Evolutionary conservation across 2,797 vertebrate species (phyloP), one percentile per base, ranked within the genome.

Genomic region (Poecilia picta): DNA sequence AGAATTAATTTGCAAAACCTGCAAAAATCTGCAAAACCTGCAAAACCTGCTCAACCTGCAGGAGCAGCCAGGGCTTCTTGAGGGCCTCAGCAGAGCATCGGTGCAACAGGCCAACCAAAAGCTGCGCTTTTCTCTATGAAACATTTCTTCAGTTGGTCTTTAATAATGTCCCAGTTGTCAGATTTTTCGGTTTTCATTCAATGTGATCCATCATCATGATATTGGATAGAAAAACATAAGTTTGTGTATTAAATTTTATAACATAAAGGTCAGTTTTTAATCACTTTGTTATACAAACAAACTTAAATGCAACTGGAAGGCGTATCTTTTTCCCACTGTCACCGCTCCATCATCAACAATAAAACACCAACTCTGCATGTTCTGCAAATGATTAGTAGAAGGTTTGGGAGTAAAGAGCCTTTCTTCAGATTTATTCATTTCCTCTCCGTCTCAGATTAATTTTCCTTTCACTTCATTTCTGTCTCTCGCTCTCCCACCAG

Each of bases 401-500:
- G 74, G 46, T 73, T 62, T 81, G 82, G 74, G 73, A 81, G 72
- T 70, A 77, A 31, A 78, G 73, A n/a, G 68, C n/a, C 16, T 84
- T 39, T 75, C 85, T 80, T 87, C 74, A 79, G 72, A 84, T 89
- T 82, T 85, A 80, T 74, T 64, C 15, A 59, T 80, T 84, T 86
- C 85, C 66, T 81, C 74, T 86, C 72, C 73, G 76, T 85, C 85
- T 87, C 71, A 62, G 80, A 78, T 72, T 79, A 28, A 73, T 81
- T 74, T 75, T 49, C 47, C 82, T 81, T 87, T 85, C 73, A 84
- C 66, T 86, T 83, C 82, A 74, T 83, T 89, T 89, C 88, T 86
- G 92, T 93, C 91, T 95, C 80, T 85, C 85, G 68, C 74, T 78
- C 89, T 92, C 83, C 85, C 94, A 91, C 92, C 82, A 78, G 86